Percentiles rank a stretch among this genome's conserved stretches.
phyloP scores from a whole-genome alignment of 2,113 vertebrate genomes.

The Tringa solitaria region DNA sequence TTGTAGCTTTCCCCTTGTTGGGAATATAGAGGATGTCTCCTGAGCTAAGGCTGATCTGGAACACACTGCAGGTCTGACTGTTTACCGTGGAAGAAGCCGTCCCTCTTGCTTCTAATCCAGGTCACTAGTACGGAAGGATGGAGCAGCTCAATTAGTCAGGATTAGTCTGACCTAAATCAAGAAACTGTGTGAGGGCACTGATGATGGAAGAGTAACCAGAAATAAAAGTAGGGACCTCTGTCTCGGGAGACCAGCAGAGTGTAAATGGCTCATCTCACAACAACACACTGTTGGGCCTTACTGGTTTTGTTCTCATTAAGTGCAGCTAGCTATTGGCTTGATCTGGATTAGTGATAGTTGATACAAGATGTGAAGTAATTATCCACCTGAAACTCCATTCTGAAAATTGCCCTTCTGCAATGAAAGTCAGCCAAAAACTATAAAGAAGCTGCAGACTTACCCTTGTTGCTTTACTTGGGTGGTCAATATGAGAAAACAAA shows the following conservation, averaged over 20 bases:
- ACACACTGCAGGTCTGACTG: neutral
- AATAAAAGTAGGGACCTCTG: neutral
- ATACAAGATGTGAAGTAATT: neutral
- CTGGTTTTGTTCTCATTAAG: neutral
- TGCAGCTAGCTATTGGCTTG: neutral
- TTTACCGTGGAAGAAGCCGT: neutral
- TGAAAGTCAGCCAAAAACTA: neutral
- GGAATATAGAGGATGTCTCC: neutral
- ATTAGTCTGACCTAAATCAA: conserved; percentile 55
- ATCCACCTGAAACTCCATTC: neutral
- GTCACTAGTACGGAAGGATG: conserved; percentile 2
- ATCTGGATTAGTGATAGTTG: neutral
- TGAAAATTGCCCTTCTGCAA: neutral
- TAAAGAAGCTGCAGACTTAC: neutral
- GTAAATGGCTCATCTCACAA: neutral
- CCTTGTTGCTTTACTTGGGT: neutral
- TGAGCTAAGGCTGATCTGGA: neutral
- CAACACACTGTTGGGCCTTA: neutral
- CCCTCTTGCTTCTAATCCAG: neutral
- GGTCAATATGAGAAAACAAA: neutral
- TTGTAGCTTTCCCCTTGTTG: neutral
- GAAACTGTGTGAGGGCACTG: neutral
- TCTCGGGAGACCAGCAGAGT: neutral
- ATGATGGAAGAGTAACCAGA: neutral
- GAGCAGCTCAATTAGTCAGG: neutral